These are phyloP conservation scores for Drosophila differens DNA, from an alignment of 2,888 invertebrate genomes.

Conservation along the genomic window DNA sequence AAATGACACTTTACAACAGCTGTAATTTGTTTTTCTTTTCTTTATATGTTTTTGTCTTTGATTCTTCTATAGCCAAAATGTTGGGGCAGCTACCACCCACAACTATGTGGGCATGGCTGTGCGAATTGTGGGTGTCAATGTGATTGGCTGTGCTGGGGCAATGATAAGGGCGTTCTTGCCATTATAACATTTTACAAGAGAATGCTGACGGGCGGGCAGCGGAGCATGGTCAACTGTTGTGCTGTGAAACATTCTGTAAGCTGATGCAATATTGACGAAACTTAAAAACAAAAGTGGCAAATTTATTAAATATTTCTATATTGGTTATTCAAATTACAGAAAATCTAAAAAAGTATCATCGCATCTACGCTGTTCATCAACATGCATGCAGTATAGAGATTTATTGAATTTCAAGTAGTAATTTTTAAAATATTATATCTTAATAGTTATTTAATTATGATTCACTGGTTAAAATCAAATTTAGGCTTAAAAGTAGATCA, in stretches of 20 bases:
- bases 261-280: neutral
- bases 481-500: too few relatives aligned
- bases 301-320: neutral
- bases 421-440: too few relatives aligned
- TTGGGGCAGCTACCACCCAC: conserved; percentile 21
- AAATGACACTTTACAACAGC: conserved; percentile 81
- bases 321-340: neutral
- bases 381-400: neutral
- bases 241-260: conserved; percentile 2
- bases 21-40: conserved; percentile 74
- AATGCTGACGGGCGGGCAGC: neutral
- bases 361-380: neutral
- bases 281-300: neutral
- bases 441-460: too few relatives aligned
- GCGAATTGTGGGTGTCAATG: conserved; percentile 64
- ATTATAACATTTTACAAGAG: conserved; percentile 30
- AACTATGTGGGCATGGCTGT: conserved; percentile 46
- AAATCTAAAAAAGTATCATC: neutral
- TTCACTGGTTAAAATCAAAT: too few relatives aligned
- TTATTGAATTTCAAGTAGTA: too few relatives aligned
- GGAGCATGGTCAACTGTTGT: neutral
- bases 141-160: conserved; percentile 59
- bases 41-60: conserved; percentile 5
- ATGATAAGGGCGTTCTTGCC: conserved; percentile 54
- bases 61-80: conserved; percentile 18